A percentile compares a stretch with the other conserved stretches of the same genome.
These are phyloP conservation scores for Gymnoscopelus braueri DNA, from an alignment of 2,797 vertebrate species.

Conservation along the genomic window DNA sequence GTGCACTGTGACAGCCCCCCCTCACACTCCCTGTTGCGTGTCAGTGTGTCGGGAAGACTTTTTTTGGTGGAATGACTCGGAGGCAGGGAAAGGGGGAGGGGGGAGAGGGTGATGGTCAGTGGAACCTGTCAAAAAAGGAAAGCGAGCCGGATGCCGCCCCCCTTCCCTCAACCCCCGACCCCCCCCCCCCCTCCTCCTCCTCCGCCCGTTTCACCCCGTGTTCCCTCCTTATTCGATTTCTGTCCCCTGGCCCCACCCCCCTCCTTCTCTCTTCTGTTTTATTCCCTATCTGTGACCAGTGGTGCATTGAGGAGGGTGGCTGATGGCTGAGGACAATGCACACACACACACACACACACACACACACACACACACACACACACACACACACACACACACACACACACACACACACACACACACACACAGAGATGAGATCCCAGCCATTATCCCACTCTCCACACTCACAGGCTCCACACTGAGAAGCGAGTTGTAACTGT, in stretches of 20 bases:
- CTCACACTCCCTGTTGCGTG: conserved; percentile 42
- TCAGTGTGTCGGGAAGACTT: conserved; percentile 35
- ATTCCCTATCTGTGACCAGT: conserved; percentile 37
- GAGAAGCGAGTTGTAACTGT: no score
- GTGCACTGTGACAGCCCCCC: conserved; percentile 46
- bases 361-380: conserved; percentile 6
- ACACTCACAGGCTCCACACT: no score
- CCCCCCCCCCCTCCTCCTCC: background rate
- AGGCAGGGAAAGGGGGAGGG: conserved; percentile 4
- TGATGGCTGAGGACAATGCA: conserved; percentile 3
- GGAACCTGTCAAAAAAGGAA: conserved; percentile 9
- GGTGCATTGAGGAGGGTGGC: conserved; percentile 23
- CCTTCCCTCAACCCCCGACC: background rate
- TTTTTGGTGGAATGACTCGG: conserved; percentile 22
- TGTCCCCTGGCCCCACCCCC: conserved; percentile 1
- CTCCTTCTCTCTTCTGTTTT: conserved; percentile 50
- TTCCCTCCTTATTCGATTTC: no score
- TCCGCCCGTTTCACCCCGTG: conserved; percentile 14
- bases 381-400: background rate
- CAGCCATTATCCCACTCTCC: background rate
- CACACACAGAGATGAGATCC: background rate
- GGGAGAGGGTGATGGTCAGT: background rate
- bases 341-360: conserved; percentile 28
- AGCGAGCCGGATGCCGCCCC: conserved; percentile 30
- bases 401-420: conserved; percentile 3